These are phyloP conservation scores for Chamaetylas fuelleborni DNA, from an alignment of 2,113 vertebrate genomes.

Conservation along the genomic window DNA sequence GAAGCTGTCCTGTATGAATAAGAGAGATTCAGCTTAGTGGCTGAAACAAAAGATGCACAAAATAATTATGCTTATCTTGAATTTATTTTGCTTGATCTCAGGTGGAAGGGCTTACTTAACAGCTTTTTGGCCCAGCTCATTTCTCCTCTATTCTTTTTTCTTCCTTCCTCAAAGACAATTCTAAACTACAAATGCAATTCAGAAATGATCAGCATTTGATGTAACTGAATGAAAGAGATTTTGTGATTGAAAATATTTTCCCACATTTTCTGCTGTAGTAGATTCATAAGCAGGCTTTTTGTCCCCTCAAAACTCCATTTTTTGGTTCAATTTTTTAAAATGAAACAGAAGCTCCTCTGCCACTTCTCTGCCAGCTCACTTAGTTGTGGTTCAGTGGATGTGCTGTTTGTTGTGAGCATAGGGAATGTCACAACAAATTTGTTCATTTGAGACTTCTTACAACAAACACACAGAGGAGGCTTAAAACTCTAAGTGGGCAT, in stretches of 20 bases:
- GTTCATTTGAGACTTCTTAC: constrained; percentile 1
- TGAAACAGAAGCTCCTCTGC: not conserved
- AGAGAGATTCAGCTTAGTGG: not conserved
- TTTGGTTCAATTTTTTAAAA: not conserved
- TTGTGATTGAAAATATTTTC: not conserved
- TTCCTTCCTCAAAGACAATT: not conserved
- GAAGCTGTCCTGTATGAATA: not conserved
- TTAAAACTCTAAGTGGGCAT: not conserved
- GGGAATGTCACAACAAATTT: constrained; percentile 7
- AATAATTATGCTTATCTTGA: not conserved
- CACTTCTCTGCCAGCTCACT: not conserved
- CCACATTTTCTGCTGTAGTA: not conserved
- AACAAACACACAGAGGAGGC: not conserved
- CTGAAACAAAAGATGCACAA: not conserved
- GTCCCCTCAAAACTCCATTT: not conserved
- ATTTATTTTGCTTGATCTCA: not conserved
- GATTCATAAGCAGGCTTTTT: not conserved
- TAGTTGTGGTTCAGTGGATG: not conserved
- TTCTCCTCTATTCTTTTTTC: not conserved
- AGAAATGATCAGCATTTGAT: not conserved
- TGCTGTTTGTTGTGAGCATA: not conserved
- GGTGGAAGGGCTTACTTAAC: not conserved
- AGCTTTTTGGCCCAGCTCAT: not conserved
- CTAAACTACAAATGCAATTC: not conserved
- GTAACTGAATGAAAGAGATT: not conserved